Conservation (phyloP, 2,888 invertebrate species). For the Hoplodrina blanda region DNA sequence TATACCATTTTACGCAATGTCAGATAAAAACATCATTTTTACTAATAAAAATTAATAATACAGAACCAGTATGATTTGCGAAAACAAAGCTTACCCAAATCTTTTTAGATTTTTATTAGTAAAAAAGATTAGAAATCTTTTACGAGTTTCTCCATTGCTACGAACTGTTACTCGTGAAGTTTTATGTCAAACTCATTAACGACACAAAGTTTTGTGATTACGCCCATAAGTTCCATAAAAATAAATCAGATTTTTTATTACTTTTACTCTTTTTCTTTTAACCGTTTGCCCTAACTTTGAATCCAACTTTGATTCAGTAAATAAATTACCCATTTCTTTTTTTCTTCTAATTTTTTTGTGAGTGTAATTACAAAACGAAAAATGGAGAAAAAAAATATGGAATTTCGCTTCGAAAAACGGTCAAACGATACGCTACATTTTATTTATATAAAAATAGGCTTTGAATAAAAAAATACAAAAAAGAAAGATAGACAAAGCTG, state of each 20-base stretch:
- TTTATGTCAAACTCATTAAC: slow-evolving; percentile 50
- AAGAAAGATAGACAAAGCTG: slow-evolving; percentile 70
- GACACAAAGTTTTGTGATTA: slow-evolving; percentile 56
- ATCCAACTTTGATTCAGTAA: slow-evolving; percentile 3
- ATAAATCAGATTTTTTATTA: slow-evolving; percentile 29
- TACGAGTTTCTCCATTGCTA: slow-evolving; percentile 56
- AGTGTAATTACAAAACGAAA: slow-evolving; percentile 70
- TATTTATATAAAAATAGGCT: slow-evolving; percentile 73
- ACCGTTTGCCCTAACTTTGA: neutral
- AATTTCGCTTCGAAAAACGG: slow-evolving; percentile 83
- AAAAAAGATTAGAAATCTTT: slow-evolving; percentile 58
- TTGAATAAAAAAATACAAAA: slow-evolving; percentile 61
- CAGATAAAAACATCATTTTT: slow-evolving; percentile 52
- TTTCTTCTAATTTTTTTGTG: slow-evolving; percentile 18
- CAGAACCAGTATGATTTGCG: slow-evolving; percentile 46
- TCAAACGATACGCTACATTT: slow-evolving; percentile 78
- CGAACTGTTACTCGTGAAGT: slow-evolving; percentile 58
- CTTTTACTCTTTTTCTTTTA: slow-evolving; percentile 30
- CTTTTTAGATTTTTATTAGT: slow-evolving; percentile 66
- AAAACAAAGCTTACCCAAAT: slow-evolving; percentile 32
- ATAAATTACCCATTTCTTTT: neutral
- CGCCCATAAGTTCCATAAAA: slow-evolving; percentile 31
- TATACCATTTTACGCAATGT: slow-evolving; percentile 52
- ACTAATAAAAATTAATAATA: slow-evolving; percentile 62
- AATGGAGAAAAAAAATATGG: slow-evolving; percentile 70